Percentiles rank a stretch among this genome's conserved stretches.
Evolutionary conservation across 2,888 invertebrate genomes (phyloP).

Genomic region (Cantharis rufa): DNA sequence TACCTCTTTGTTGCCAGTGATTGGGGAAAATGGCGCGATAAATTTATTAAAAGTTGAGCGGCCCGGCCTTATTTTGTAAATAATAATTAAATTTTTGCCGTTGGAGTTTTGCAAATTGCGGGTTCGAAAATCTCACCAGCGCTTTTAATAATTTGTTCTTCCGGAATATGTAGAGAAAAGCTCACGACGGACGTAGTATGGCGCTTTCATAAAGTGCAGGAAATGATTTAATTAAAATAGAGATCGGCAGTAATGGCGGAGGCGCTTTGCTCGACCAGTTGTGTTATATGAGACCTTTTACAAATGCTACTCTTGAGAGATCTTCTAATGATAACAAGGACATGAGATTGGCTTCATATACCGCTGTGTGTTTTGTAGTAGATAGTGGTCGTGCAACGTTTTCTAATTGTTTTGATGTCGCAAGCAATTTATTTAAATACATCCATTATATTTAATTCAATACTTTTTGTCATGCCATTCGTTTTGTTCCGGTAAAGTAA

Average conservation of each 20-base stretch:
- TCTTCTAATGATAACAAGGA: conserved; percentile 31
- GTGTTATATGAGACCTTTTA: conserved; percentile 34
- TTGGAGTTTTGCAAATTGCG: background rate
- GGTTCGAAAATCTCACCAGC: conserved; percentile 3
- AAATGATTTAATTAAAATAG: conserved; percentile 44
- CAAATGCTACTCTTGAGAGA: conserved; percentile 38
- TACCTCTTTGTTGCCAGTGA: background rate
- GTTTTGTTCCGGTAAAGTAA: background rate
- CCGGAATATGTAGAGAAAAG: conserved; percentile 28
- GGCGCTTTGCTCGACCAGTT: conserved; percentile 33
- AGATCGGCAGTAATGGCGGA: conserved; percentile 39
- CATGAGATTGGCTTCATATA: conserved; percentile 30
- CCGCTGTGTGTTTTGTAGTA: conserved; percentile 24
- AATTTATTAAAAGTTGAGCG: background rate
- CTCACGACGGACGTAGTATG: conserved; percentile 23
- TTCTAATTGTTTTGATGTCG: conserved; percentile 9
- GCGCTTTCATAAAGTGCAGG: conserved; percentile 36
- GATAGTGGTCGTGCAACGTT: conserved; percentile 20
- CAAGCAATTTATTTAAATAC: background rate
- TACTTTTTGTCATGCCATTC: background rate
- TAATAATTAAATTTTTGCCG: background rate
- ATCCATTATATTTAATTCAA: background rate
- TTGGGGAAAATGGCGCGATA: background rate
- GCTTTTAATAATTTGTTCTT: conserved; percentile 26
- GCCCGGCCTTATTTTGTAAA: background rate